phyloP scores from a whole-genome alignment of 1,140 invertebrate species.

The Drosophila simulans region DNA sequence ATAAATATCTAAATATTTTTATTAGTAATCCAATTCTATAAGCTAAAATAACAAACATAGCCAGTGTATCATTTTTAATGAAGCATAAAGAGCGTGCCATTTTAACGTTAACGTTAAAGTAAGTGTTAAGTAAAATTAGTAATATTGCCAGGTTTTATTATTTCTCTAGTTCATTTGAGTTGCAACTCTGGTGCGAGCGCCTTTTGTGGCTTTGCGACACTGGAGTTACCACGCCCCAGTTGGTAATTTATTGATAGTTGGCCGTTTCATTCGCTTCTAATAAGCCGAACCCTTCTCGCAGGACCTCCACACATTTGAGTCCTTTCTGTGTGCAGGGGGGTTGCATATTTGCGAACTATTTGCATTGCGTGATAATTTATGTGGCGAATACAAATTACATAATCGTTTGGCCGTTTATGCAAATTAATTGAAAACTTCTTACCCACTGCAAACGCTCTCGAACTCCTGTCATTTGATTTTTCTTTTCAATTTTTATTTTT shows the following conservation, averaged over 20 bases:
- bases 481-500: slow-evolving; percentile 45
- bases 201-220: slow-evolving; percentile 11
- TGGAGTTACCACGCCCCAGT: slow-evolving; percentile 38
- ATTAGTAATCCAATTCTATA: no score
- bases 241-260: slow-evolving; percentile 77
- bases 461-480: slow-evolving; percentile 14
- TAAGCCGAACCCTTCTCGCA: slow-evolving; percentile 27
- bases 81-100: no score
- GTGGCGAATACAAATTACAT: slow-evolving; percentile 69
- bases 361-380: slow-evolving; percentile 76
- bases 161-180: neutral
- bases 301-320: slow-evolving; percentile 13
- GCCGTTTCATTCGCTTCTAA: slow-evolving; percentile 41
- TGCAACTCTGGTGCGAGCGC: slow-evolving; percentile 18
- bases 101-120: no score
- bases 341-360: slow-evolving; percentile 77
- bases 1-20: no score
- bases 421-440: slow-evolving; percentile 67
- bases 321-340: slow-evolving; percentile 36
- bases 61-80: no score
- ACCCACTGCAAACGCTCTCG: neutral
- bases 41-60: no score
- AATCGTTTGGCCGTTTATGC: slow-evolving; percentile 71
- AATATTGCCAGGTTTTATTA: no score
- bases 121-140: no score